Base-by-base conservation (phyloP, 64 coral and sea anemone species). In the Acropora yongei region DNA sequence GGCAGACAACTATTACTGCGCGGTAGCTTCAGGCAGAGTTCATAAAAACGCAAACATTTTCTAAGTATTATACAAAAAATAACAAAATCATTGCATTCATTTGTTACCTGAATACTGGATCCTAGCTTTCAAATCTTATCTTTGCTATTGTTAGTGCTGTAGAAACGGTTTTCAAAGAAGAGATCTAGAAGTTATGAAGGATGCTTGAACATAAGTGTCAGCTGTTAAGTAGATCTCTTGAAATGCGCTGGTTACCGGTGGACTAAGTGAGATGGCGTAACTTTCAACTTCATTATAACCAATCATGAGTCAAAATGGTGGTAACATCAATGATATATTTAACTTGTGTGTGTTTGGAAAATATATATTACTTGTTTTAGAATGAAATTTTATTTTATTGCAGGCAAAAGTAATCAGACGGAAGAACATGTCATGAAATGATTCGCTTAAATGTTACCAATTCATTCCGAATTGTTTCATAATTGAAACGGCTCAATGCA, bases 241-340 rank as follows among this genome's bases (percentile, higher is more conserved):
- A 85, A 85, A 69, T 72, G 49, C 61, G 82, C 82, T 72, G 16
- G 42, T 84, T 84, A 30, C 30, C 30, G 30, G 41, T 46, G 41
- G 68, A 20, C 5, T 46, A 18, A 45, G 61, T 42, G 12, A 66
- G 61, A 71, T 84, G 82, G 82, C 65, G 82, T 85, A 85, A 85
- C 57, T 63, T 12, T 68, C 14, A 45, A 39, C 61, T 49, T 71
- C 30, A 6, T 20, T 17, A 10, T 43, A 71, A 42, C 82, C 82
- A 85, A 85, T 85, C 63, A 41, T 44, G 16, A 19, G 46, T 3
- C 43, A 85, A 72, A 5, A 48, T 17, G 20, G 41, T 0, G 19
- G 44, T 85, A 71, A 85, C 82, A 65, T 85, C 44, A 85, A 49
- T 48, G 16, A 4, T 49, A 85, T 48, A 49, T 85, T 49, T 85